phyloP scores from a whole-genome alignment of 2,113 vertebrate genomes.

The Grammomys surdaster region DNA sequence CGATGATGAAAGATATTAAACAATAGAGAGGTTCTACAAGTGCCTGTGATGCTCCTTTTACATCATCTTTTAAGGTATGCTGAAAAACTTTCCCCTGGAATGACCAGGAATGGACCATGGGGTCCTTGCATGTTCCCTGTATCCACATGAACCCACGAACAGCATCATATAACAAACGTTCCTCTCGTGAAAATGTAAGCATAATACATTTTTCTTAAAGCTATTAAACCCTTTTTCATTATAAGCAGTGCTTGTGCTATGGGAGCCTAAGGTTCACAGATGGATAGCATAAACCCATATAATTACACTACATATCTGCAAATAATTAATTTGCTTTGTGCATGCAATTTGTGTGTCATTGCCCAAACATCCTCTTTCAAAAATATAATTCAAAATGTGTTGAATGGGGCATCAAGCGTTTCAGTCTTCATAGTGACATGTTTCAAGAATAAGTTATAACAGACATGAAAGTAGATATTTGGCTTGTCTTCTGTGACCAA shows the following conservation, averaged over 20 bases:
- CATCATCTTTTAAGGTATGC: not conserved
- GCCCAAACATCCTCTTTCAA: conserved; percentile 81
- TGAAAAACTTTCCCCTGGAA: conserved; percentile 29
- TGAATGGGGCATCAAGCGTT: conserved; percentile 73
- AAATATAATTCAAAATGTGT: conserved; percentile 82
- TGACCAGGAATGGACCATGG: not conserved
- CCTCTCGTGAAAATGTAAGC: conserved; percentile 65
- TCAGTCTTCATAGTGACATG: conserved; percentile 72
- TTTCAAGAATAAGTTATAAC: conserved; percentile 75
- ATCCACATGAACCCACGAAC: conserved; percentile 28
- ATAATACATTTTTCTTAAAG: conserved; percentile 75
- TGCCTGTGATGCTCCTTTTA: not conserved
- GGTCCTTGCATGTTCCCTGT: not conserved
- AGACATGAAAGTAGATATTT: conserved; percentile 70
- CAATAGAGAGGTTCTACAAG: conserved; percentile 32
- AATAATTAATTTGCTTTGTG: conserved; percentile 84
- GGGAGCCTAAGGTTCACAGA: conserved; percentile 79
- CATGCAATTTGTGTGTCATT: conserved; percentile 84
- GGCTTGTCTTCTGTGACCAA: conserved; percentile 51
- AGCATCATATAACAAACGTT: conserved; percentile 41
- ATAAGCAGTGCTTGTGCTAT: conserved; percentile 70
- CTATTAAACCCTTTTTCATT: conserved; percentile 76
- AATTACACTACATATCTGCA: conserved; percentile 82
- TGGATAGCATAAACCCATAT: conserved; percentile 81
- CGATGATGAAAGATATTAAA: conserved; percentile 44